phyloP scores from a whole-genome alignment of 2,797 vertebrate species.

The Fringilla coelebs region DNA sequence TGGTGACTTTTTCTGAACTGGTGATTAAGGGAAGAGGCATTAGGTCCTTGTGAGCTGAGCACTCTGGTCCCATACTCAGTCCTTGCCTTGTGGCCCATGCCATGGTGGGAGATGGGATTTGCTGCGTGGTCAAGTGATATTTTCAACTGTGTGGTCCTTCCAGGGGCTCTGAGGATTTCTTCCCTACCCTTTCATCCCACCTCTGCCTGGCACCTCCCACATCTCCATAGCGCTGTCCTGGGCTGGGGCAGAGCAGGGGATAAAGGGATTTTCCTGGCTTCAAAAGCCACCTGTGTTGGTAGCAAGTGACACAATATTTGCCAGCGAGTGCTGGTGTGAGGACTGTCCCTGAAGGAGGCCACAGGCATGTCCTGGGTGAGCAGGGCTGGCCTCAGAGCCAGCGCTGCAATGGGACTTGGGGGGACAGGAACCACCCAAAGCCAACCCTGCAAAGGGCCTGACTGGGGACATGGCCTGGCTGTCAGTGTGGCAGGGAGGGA shows the following conservation, averaged over 20 bases:
- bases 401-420: fast-evolving
- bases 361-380: background rate
- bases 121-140: background rate
- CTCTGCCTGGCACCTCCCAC: background rate
- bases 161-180: background rate
- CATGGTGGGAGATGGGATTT: background rate
- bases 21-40: background rate
- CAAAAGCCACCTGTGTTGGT: fast-evolving
- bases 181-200: background rate
- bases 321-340: fast-evolving
- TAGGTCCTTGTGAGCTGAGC: background rate
- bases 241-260: background rate
- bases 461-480: background rate
- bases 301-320: fast-evolving
- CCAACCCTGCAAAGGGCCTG: background rate
- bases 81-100: background rate
- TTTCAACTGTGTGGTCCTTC: background rate
- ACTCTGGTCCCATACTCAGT: fast-evolving
- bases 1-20: background rate
- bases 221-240: fast-evolving
- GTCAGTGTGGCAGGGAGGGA: background rate
- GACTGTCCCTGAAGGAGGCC: background rate
- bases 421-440: fast-evolving
- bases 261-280: background rate
- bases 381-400: background rate